phyloP scores from a whole-genome alignment of 2,888 invertebrate genomes.

The Halocaridina rubra region DNA sequence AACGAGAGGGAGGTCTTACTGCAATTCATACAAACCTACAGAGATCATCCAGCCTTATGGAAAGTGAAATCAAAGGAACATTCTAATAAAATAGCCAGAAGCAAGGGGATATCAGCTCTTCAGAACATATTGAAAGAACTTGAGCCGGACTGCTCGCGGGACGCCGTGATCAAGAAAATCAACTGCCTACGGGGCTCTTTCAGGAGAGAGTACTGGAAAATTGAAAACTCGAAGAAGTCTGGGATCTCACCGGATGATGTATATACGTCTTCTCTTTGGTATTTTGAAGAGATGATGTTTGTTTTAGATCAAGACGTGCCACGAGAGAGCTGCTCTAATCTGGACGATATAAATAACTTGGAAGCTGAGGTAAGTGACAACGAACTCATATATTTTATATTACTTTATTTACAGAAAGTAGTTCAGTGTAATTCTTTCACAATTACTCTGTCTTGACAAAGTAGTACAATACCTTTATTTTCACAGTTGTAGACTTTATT shows the following conservation, averaged over 20 bases:
- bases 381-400: background rate
- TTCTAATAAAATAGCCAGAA: slow-evolving; percentile 35
- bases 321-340: slow-evolving; percentile 7
- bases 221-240: background rate
- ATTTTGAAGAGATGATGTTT: too few relatives aligned
- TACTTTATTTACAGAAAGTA: slow-evolving; percentile 15
- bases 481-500: too few relatives aligned
- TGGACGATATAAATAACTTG: background rate
- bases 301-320: slow-evolving; percentile 6
- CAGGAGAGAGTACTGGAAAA: background rate
- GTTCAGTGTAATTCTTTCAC: background rate
- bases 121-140: slow-evolving; percentile 28
- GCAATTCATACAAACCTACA: slow-evolving; percentile 22
- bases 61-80: slow-evolving; percentile 28
- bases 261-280: background rate
- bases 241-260: background rate
- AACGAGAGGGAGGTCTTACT: slow-evolving; percentile 27
- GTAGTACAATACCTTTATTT: too few relatives aligned
- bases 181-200: slow-evolving; percentile 11
- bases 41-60: slow-evolving; percentile 31
- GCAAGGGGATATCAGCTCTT: slow-evolving; percentile 16
- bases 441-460: too few relatives aligned
- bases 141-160: slow-evolving; percentile 20
- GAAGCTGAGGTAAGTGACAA: slow-evolving; percentile 2
- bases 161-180: too few relatives aligned